phyloP scores from a whole-genome alignment of 2,888 invertebrate species.

The Drosophila buzzatii region DNA sequence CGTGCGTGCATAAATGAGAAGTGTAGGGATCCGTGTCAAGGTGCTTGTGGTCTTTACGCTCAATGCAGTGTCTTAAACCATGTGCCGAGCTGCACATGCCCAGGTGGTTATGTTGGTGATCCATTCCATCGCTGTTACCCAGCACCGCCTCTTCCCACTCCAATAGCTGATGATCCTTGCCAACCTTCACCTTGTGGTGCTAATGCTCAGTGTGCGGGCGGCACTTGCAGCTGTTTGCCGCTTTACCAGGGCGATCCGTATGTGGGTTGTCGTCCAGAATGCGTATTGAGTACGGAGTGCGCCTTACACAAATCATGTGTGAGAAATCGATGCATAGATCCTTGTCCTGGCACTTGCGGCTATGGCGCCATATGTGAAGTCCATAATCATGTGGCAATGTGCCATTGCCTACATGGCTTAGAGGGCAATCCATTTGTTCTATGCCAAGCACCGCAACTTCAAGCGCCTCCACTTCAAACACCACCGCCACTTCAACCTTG shows the following conservation, averaged over 20 bases:
- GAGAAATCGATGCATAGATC: slow-evolving; percentile 90
- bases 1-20: slow-evolving; percentile 89
- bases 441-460: slow-evolving; percentile 83
- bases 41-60: slow-evolving; percentile 90
- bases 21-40: slow-evolving; percentile 90
- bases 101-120: slow-evolving; percentile 89
- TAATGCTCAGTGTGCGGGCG: slow-evolving; percentile 88
- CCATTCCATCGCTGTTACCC: slow-evolving; percentile 88
- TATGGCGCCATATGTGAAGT: slow-evolving; percentile 90
- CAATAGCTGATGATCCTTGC: slow-evolving; percentile 87
- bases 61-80: slow-evolving; percentile 90
- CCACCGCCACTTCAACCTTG: slow-evolving; percentile 87
- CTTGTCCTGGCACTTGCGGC: slow-evolving; percentile 90
- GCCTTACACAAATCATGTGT: slow-evolving; percentile 89
- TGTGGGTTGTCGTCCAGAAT: slow-evolving; percentile 91
- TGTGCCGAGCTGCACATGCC: slow-evolving; percentile 89
- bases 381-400: slow-evolving; percentile 89
- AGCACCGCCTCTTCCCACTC: slow-evolving; percentile 31
- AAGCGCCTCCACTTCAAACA: slow-evolving; percentile 9
- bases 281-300: slow-evolving; percentile 90
- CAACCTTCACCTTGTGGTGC: slow-evolving; percentile 89
- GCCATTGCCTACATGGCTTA: slow-evolving; percentile 87
- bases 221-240: slow-evolving; percentile 89
- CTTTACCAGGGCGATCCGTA: slow-evolving; percentile 89
- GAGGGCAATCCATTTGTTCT: slow-evolving; percentile 89